Evolutionary conservation across 1,140 invertebrate species (phyloP), one percentile per base, ranked within the genome.

Genomic region (Orchestia grillus): DNA sequence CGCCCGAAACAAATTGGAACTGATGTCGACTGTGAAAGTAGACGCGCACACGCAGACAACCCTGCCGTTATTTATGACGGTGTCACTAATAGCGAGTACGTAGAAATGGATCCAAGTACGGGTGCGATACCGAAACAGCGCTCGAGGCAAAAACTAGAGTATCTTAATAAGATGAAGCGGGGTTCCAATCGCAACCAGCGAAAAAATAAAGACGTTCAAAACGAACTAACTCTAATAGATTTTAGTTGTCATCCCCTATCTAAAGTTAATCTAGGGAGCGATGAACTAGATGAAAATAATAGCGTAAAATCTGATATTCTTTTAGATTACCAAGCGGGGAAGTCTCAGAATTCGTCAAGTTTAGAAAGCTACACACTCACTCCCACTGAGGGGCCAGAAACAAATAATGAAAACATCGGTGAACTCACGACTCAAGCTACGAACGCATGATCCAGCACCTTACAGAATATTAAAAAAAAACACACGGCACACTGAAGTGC

Each of bases 41-140:
- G 36, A 87, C 36, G 36, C 8, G 87, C 36, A 41, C 87, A 53
- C 15, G 62, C 88, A 41, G 23, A 90, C n/a, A 90, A 90, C n/a
- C 88, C 15, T 16, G 41, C 3, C n/a, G 88, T 87, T 87, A 87
- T 40, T 36, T 6, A n/a, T n/a, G 36, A 40, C 36, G 41, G 41
- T n/a, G 4, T 87, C 36, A 8, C 36, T 8, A 87, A 41, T 87
- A 15, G 8, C 36, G 36, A 4, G 88, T 90, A 90, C 41, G 28
- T 90, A 42, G 36, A 41, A 90, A 41, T 90, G 88, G 88, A 90
- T 90, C 88, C 88, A 4, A 90, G 41, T 44, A 90, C 88, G 3
- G 88, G 88, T 42, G 88, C 88, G 36, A 90, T 90, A 42, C 88
- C 88, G n/a, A 90, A 90, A 90, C 15, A 41, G 42, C 88, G 88